Conservation (phyloP, 2,113 vertebrate species). For the Gymnogyps californianus region DNA sequence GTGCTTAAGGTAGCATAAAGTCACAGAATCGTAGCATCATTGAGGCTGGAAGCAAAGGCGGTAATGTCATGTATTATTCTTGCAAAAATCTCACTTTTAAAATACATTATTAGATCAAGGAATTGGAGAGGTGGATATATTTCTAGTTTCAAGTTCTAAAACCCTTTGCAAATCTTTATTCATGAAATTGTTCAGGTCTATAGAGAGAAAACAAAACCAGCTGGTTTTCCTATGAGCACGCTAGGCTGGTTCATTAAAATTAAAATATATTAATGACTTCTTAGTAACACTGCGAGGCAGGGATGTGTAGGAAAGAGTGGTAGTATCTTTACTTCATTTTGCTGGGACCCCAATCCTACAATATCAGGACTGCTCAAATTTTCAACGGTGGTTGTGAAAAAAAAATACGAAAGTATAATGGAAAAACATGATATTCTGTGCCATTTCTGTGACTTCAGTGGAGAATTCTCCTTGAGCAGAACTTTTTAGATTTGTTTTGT, state of each 20-base stretch:
- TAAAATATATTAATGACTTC: neutral
- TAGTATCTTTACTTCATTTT: rapidly evolving
- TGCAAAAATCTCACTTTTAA: neutral
- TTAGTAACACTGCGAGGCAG: neutral
- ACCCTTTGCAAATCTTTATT: constrained; percentile 33
- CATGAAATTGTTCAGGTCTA: constrained; percentile 2
- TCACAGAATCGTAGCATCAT: neutral
- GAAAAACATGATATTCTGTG: rapidly evolving
- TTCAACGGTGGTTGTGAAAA: neutral
- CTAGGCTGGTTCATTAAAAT: constrained; percentile 19
- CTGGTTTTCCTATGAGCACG: neutral
- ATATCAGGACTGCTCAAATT: rapidly evolving
- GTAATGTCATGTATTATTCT: neutral
- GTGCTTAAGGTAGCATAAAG: neutral
- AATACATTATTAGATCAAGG: neutral
- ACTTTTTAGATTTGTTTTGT: neutral
- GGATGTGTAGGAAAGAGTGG: neutral
- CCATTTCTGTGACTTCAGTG: neutral
- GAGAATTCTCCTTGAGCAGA: neutral
- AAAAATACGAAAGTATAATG: neutral
- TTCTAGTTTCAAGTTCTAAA: neutral
- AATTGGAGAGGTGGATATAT: neutral
- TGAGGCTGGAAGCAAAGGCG: neutral
- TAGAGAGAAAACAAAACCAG: constrained; percentile 37
- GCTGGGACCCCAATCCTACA: neutral